phyloP scores from a whole-genome alignment of 2,113 vertebrate species.

The Grammomys surdaster region DNA sequence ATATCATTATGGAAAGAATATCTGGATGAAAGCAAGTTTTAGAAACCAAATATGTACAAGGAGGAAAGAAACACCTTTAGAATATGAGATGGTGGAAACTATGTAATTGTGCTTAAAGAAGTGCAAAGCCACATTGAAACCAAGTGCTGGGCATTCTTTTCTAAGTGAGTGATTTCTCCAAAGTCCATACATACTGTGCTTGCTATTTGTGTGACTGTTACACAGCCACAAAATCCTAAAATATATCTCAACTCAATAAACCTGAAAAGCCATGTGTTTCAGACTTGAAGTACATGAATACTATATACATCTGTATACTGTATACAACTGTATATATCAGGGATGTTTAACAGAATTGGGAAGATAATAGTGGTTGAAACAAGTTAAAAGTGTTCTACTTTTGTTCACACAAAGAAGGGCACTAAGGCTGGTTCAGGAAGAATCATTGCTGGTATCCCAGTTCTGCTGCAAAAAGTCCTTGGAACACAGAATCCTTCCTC shows the following conservation, averaged over 20 bases:
- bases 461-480: background rate
- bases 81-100: background rate
- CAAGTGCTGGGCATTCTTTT: background rate
- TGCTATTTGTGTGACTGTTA: background rate
- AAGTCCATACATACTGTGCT: background rate
- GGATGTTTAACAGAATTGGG: background rate
- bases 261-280: background rate
- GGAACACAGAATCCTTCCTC: background rate
- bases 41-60: conserved; percentile 19
- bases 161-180: background rate
- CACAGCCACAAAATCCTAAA: background rate
- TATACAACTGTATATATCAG: background rate
- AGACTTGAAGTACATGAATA: background rate
- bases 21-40: background rate
- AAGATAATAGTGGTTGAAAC: background rate
- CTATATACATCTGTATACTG: background rate
- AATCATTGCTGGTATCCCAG: fast-evolving
- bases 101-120: background rate
- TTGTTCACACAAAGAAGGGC: background rate
- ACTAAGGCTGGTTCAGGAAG: background rate
- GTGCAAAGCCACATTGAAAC: background rate
- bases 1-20: background rate
- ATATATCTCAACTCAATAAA: background rate
- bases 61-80: background rate
- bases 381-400: conserved; percentile 15